Base-by-base conservation (phyloP, 2,888 invertebrate species). In the Caenorhabditis doughertyi region DNA sequence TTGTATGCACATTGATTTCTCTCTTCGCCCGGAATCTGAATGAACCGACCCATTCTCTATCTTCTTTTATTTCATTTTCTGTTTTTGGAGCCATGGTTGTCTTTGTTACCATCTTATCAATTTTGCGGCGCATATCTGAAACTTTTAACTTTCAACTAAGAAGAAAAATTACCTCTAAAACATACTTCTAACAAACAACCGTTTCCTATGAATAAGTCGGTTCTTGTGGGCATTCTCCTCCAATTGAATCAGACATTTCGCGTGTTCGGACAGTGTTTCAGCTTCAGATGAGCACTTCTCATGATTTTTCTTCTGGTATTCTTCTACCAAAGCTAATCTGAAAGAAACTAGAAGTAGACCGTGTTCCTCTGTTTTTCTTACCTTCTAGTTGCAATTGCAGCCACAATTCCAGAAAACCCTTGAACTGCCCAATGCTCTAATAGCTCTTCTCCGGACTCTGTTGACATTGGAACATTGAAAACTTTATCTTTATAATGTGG, bases 241-340 rank as follows among this genome's bases (percentile, higher is more conserved):
- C 18, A 87, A 49, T 32, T 83, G 29, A 13, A 84, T 58, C 8
- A 88, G 44, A 51, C 88, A 88, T 64, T 83, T 79, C 1, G 88
- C 87, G 42, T 88, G 88, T 60, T 73, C 70, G 0, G 84, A 73
- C 2, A 88, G 67, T 3, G 77, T 79, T 44, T 79, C 79, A 13
- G 88, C 85, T 8, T 79, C 73, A 0, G 80, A 79, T 11, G 84
- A 72, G 39, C 88, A 88, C 11, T 79, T 76, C 42, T 77, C 72
- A 35, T 83, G 83, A 1, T 27, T 60, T 4, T 80, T 74, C 23
- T 72, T 49, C 18, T 83, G 68, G 18, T 83, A 76, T 4, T 68
- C 64, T 44, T 79, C 73, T 1, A 83, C 79, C 1, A 79, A 67
- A 16, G 65, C 13, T 25, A 83, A 21, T 76, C 79, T 79, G 68